Conservation (phyloP, 2,797 vertebrate genomes). For the Rhyacichthys aspro region DNA sequence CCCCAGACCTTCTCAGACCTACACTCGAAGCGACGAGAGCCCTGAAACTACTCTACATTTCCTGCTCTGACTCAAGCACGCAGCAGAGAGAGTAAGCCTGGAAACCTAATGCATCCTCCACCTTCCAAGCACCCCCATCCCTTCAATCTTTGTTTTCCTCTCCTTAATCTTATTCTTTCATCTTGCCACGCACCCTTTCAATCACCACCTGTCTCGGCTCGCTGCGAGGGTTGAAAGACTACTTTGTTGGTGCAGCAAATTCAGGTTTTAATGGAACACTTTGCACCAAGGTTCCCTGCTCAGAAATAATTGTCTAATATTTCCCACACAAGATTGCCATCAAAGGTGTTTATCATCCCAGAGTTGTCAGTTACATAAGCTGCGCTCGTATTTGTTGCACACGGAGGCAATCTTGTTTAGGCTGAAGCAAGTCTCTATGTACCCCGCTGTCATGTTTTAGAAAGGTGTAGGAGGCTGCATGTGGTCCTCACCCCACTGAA, state of each 20-base stretch:
- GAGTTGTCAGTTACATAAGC: constrained; percentile 40
- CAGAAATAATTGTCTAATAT: constrained; percentile 47
- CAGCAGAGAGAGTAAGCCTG: constrained; percentile 88
- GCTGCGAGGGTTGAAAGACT: constrained; percentile 37
- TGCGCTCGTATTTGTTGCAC: constrained; percentile 23
- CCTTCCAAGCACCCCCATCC: not conserved
- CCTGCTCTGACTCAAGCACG: constrained; percentile 73
- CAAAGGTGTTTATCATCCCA: constrained; percentile 38
- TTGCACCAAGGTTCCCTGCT: constrained; percentile 31
- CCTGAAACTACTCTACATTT: constrained; percentile 90
- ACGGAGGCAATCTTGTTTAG: constrained; percentile 40
- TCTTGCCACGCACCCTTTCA: constrained; percentile 48
- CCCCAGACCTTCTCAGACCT: constrained; percentile 58
- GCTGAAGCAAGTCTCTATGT: constrained; percentile 34
- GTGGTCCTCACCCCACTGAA: constrained; percentile 55
- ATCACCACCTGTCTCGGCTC: constrained; percentile 45
- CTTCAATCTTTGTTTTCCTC: constrained; percentile 52
- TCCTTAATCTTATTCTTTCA: constrained; percentile 56
- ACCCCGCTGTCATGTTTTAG: constrained; percentile 48
- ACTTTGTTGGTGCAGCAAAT: constrained; percentile 40
- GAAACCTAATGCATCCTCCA: constrained; percentile 11
- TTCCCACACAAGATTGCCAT: constrained; percentile 39
- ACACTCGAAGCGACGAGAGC: constrained; percentile 73
- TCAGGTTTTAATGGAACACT: constrained; percentile 36
- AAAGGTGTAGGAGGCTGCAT: constrained; percentile 57